Evolutionary conservation across 2,888 invertebrate genomes (phyloP), one percentile per base, ranked within the genome.

Genomic region (Polymixis flavicincta): DNA sequence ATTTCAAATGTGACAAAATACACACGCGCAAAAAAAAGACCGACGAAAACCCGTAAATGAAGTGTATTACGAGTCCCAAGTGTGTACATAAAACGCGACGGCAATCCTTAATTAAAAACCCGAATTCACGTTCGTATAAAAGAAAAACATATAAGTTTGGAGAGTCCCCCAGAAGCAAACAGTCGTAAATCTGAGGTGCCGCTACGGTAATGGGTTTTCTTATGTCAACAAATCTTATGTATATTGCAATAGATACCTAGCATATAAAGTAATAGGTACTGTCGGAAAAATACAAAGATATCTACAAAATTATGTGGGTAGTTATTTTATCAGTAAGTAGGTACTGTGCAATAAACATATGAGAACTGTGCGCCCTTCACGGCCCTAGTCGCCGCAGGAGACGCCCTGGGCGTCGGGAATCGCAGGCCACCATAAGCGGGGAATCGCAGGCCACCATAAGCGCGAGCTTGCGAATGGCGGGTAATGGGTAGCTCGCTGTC

Each of bases 201-300:
- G 90, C 90, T 90, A 83, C 89, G 84, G 90, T 93, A 93, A 93
- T 93, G 92, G 92, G 91, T 92, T 93, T 92, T 91, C 93, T 93
- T 91, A 87, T 92, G 92, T 93, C 93, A 93, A 93, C 93, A 93
- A 89, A 90, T 91, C 90, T 88, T 85, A 88, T 85, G 85, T 89
- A 82, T 75, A 85, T 85, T 83, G 84, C 87, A 85, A 84, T 86
- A 84, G 87, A 73, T 79, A 82, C 67, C 78, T 72, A 79, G 55
- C 77, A 6, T 83, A 82, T 59, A 71, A 63, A 5, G 54, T 25
- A 45, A 13, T 65, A 67, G 55, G 57, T 69, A 78, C 72, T 65
- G 68, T 65, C n/a, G 68, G 59, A 74, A 79, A 83, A 83, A 82
- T 60, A 22, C 37, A 19, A 48, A 57, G 13, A 42, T 52, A 22